Base-by-base conservation (phyloP, 2,113 vertebrate species). In the Cervus canadensis region DNA sequence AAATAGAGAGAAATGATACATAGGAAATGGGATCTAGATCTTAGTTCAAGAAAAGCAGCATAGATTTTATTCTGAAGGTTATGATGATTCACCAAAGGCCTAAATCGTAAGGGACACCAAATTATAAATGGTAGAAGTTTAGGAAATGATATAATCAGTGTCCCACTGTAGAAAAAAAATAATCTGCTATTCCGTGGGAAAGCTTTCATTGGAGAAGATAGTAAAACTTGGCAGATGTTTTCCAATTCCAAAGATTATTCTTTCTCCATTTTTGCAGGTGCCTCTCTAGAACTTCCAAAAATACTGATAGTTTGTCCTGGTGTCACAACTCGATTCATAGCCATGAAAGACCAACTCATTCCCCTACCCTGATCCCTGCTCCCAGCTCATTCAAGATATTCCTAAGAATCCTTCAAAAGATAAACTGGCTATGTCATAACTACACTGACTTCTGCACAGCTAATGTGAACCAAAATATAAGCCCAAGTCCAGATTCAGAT, bases 101-200 rank as follows among this genome's bases (percentile, higher is more conserved):
- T 48, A 40, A 94, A 48, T 71, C 60, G 43, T 50, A 91, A 95
- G 56, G 60, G 91, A 94, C 10, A 25, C 15, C 9, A 87, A 92
- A 92, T 84, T 56, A 43, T 71, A 95, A 83, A 71, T 60, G 52
- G 10, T 83, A 78, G 40, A 43, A 67, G 28, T 84, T 93, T 71
- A 86, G 43, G n/a, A 43, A 28, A 92, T 57, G 17, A 62, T 1
- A 50, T 43, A 30, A 86, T 78, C 17, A 67, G 21, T 83, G 91
- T 89, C 57, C 12, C 25, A 30, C 5, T 88, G 10, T 36, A 82
- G 71, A 96, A 89, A 57, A 64, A 57, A 93, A 74, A 50, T 81
- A 43, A 92, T n/a, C 9, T 57, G 4, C 30, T 59, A 4, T 64
- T 78, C 25, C 6, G 4, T 30, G 30, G 7, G 26, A 71, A 56